These are phyloP conservation scores for Stomatorhinus ivindoensis DNA, from an alignment of 2,113 vertebrate genomes.

Conservation along the genomic window DNA sequence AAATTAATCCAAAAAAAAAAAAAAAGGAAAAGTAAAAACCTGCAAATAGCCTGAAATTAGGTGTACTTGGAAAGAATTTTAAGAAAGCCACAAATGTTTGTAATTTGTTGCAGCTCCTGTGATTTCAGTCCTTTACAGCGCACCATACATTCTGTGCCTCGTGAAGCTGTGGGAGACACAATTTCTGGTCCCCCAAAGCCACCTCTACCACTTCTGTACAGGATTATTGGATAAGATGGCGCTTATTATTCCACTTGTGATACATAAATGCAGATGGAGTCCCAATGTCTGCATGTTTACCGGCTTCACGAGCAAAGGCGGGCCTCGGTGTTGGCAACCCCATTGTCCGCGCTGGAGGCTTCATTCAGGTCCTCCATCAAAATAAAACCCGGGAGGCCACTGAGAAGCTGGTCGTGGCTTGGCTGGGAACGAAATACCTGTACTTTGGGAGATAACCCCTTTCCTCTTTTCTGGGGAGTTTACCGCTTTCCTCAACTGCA, in stretches of 20 bases:
- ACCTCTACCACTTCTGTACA: not conserved
- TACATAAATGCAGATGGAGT: slow-evolving; percentile 42
- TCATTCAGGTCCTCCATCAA: not conserved
- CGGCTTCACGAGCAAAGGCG: slow-evolving; percentile 27
- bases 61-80: not conserved
- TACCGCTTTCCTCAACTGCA: not conserved
- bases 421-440: slow-evolving; percentile 1
- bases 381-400: not conserved
- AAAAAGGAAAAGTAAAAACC: not conserved
- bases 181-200: not conserved
- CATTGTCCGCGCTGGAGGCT: not conserved
- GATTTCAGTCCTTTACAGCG: not conserved
- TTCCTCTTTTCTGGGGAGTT: slow-evolving; percentile 12
- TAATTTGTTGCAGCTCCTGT: not conserved
- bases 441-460: slow-evolving; percentile 8
- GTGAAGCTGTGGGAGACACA: not conserved
- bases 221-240: slow-evolving; percentile 49
- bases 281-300: slow-evolving; percentile 45
- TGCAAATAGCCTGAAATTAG: not conserved
- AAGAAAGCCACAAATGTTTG: not conserved
- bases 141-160: not conserved
- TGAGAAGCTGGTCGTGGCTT: not conserved
- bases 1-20: not conserved
- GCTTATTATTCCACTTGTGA: slow-evolving; percentile 59
- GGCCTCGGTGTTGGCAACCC: not conserved